Evolutionary conservation across 2,797 vertebrate genomes (phyloP).

Genomic region (Pseudotriccus pelzelni): DNA sequence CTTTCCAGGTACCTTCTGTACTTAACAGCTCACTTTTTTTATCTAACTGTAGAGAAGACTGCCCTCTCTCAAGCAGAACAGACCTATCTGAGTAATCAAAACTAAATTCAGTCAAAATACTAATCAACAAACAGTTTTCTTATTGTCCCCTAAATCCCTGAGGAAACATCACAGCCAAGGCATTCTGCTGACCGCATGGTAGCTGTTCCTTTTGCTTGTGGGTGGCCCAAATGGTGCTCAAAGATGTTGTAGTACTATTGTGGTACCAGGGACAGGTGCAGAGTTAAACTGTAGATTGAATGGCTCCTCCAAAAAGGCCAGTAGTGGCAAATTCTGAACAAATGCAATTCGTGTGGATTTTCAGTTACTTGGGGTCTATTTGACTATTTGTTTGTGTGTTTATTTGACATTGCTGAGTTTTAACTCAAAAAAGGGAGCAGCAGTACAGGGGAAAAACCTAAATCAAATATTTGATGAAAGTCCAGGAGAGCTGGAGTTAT

Average conservation of each 20-base stretch:
- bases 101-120: slow-evolving; percentile 30
- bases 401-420: background rate
- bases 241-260: background rate
- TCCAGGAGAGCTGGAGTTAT: background rate
- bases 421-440: background rate
- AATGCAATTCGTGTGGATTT: background rate
- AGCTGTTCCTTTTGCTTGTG: background rate
- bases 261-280: background rate
- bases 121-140: slow-evolving; percentile 54
- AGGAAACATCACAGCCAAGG: slow-evolving; percentile 30
- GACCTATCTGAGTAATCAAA: slow-evolving; percentile 54
- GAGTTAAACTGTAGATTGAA: background rate
- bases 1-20: slow-evolving; percentile 58
- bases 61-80: slow-evolving; percentile 41
- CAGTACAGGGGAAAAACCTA: background rate
- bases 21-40: slow-evolving; percentile 37
- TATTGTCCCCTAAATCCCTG: slow-evolving; percentile 39
- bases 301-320: background rate
- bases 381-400: background rate
- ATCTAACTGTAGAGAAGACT: slow-evolving; percentile 26
- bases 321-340: background rate
- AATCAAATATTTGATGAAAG: background rate
- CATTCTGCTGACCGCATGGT: background rate
- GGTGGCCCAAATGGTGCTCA: slow-evolving; percentile 41
- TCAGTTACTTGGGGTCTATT: background rate